Evolutionary conservation across 2,888 invertebrate genomes (phyloP).

Genomic region (Stictocephala bisonia): DNA sequence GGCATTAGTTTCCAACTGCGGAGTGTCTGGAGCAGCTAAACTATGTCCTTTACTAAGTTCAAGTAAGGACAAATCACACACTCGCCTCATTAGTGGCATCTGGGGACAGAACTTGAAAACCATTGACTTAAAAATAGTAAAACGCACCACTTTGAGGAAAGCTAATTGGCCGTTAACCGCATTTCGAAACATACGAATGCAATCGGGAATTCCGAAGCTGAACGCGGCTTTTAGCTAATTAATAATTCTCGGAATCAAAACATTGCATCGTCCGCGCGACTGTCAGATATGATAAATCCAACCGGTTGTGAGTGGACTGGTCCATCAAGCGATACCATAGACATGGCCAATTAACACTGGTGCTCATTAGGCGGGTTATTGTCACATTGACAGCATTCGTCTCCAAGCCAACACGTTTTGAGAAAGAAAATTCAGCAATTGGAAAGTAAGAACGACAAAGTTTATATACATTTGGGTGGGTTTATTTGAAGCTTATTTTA

Average conservation of each 20-base stretch:
- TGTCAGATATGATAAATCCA: slow-evolving; percentile 30
- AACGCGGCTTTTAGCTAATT: slow-evolving; percentile 22
- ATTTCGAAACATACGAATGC: slow-evolving; percentile 6
- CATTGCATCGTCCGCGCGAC: neutral
- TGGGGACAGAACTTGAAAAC: no score
- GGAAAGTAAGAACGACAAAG: no score
- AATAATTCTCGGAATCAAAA: slow-evolving; percentile 1
- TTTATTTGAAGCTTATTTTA: no score
- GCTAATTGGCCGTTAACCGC: slow-evolving; percentile 7
- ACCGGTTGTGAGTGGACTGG: slow-evolving; percentile 1
- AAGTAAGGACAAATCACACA: no score
- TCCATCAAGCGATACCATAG: slow-evolving; percentile 12
- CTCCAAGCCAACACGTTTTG: no score
- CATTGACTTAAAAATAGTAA: no score
- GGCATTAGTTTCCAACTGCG: no score
- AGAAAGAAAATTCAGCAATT: no score
- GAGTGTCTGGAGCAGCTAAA: no score
- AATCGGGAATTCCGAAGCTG: neutral
- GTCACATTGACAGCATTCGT: neutral
- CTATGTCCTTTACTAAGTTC: no score
- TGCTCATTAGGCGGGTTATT: slow-evolving; percentile 2
- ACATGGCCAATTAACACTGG: neutral
- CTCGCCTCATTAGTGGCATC: no score
- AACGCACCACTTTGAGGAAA: neutral
- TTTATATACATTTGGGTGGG: no score